phyloP scores from a whole-genome alignment of 2,797 vertebrate genomes.

The Rachycentron canadum region DNA sequence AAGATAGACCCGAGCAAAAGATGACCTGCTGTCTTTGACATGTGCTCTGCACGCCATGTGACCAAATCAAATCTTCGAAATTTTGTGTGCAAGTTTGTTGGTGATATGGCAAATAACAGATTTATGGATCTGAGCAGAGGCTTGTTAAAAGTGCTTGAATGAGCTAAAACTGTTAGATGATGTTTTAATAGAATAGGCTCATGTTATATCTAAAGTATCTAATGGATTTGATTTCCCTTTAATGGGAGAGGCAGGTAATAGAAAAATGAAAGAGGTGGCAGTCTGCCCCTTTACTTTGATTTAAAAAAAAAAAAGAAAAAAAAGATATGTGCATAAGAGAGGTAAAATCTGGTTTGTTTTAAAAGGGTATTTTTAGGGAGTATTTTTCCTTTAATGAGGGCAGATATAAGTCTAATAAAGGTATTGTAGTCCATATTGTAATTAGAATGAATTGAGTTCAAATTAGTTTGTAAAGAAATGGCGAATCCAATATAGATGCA shows the following conservation, averaged over 20 bases:
- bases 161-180: constrained; percentile 6
- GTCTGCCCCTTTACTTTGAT: constrained; percentile 12
- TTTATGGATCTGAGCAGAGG: background rate
- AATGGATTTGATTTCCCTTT: constrained; percentile 9
- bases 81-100: background rate
- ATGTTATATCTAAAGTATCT: constrained; percentile 9
- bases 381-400: background rate
- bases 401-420: constrained; percentile 39
- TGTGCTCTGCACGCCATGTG: constrained; percentile 1
- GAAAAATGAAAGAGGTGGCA: background rate
- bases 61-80: background rate
- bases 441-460: constrained; percentile 13
- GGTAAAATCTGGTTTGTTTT: constrained; percentile 25
- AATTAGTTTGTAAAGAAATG: background rate
- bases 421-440: constrained; percentile 43
- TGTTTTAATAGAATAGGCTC: constrained; percentile 24
- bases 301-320: constrained; percentile 3
- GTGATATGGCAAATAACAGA: background rate
- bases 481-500: constrained; percentile 51
- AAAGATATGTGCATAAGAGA: constrained; percentile 9
- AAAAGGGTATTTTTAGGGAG: constrained; percentile 15
- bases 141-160: background rate
- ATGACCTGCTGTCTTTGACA: constrained; percentile 4
- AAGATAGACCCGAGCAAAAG: constrained; percentile 14
- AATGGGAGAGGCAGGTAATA: background rate